These are phyloP conservation scores for Bergia puertoricense DNA, from an alignment of 92 coral and sea anemone species.

Conservation along the genomic window DNA sequence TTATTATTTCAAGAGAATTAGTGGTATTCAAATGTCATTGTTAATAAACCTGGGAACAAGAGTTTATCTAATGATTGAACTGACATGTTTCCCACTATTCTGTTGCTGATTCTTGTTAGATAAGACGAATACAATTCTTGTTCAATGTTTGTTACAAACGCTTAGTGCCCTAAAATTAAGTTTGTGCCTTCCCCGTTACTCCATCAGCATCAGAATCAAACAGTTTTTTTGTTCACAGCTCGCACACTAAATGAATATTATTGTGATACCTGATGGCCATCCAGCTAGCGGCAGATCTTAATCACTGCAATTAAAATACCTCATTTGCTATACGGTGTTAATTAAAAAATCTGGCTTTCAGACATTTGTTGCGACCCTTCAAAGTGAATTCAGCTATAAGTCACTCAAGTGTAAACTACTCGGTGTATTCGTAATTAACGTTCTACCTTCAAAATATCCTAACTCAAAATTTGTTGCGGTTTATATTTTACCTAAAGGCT, in stretches of 20 bases:
- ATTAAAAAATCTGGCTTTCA: neutral
- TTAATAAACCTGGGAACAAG: neutral
- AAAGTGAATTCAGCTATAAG: neutral
- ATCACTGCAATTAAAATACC: neutral
- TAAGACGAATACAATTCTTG: neutral
- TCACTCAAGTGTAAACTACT: neutral
- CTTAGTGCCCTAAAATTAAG: neutral
- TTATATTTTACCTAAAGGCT: neutral
- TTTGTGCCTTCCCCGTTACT: neutral
- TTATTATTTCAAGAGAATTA: neutral
- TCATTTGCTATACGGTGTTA: neutral
- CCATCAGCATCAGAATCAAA: neutral
- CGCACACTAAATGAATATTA: neutral
- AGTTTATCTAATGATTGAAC: neutral
- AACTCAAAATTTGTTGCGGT: neutral
- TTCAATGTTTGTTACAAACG: neutral
- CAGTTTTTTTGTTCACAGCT: neutral
- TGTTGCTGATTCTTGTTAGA: neutral
- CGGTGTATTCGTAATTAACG: neutral
- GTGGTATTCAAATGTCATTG: conserved; percentile 16
- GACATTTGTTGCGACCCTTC: neutral
- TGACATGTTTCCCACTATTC: neutral
- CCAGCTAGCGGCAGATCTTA: conserved; percentile 8
- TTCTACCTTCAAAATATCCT: neutral
- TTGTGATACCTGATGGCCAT: neutral